Evolutionary conservation across 2,113 vertebrate genomes (phyloP).

Genomic region (Myiozetetes cayanensis): DNA sequence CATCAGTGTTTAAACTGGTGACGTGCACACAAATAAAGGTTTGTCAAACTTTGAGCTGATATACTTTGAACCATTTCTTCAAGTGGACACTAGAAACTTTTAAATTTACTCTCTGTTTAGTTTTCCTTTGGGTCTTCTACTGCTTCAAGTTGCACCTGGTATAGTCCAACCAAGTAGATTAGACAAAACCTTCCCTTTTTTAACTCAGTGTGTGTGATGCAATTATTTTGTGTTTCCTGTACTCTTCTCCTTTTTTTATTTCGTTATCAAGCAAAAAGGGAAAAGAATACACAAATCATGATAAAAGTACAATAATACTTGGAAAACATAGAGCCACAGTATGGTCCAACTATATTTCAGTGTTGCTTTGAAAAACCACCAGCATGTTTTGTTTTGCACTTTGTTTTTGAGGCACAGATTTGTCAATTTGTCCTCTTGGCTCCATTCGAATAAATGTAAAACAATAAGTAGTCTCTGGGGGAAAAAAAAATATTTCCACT

Average conservation of each 20-base stretch:
- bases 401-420: neutral
- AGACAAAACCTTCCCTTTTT: neutral
- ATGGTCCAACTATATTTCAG: neutral
- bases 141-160: neutral
- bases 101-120: neutral
- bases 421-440: constrained; percentile 32
- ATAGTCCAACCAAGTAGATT: neutral
- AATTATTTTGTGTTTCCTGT: neutral
- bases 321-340: neutral
- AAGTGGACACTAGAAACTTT: neutral
- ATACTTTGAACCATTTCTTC: neutral
- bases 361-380: neutral
- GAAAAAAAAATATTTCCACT: neutral
- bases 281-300: neutral
- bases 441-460: constrained; percentile 23
- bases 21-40: neutral
- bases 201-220: neutral
- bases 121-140: neutral
- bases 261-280: neutral
- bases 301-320: neutral
- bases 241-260: neutral
- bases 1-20: neutral
- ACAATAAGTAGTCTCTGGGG: neutral
- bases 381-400: neutral
- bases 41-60: neutral